Evolutionary conservation across 2,888 invertebrate genomes (phyloP).

Genomic region (Calliopum simillimum): DNA sequence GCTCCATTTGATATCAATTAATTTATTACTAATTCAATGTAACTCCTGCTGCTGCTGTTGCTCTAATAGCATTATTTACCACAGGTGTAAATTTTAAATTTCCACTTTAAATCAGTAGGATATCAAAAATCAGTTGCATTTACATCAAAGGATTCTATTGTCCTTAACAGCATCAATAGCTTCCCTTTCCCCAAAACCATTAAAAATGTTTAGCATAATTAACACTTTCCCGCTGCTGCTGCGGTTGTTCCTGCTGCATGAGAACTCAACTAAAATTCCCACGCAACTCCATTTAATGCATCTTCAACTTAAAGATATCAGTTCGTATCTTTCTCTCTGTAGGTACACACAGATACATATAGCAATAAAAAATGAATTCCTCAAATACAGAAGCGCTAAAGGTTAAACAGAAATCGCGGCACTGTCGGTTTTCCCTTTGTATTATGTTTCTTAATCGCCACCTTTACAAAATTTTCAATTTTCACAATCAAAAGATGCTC

Average conservation of each 20-base stretch:
- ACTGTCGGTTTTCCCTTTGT: too few species aligned
- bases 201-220: neutral
- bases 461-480: slow-evolving; percentile 45
- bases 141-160: neutral
- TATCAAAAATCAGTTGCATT: too few species aligned
- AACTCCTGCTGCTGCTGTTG: too few species aligned
- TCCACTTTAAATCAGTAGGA: too few species aligned
- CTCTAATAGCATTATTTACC: too few species aligned
- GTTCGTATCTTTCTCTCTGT: neutral
- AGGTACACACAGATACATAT: neutral
- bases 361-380: slow-evolving; percentile 5
- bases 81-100: too few species aligned
- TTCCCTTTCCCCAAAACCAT: neutral
- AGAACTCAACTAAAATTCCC: neutral
- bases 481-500: slow-evolving; percentile 51
- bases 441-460: too few species aligned
- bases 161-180: neutral
- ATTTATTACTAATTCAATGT: too few species aligned
- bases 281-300: slow-evolving; percentile 4
- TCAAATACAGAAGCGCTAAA: neutral
- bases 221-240: neutral
- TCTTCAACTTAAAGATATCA: neutral
- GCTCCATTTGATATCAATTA: too few species aligned
- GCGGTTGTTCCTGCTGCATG: neutral
- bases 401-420: neutral